Base-by-base conservation (phyloP, 2,888 invertebrate species). In the Micropterix aruncella region DNA sequence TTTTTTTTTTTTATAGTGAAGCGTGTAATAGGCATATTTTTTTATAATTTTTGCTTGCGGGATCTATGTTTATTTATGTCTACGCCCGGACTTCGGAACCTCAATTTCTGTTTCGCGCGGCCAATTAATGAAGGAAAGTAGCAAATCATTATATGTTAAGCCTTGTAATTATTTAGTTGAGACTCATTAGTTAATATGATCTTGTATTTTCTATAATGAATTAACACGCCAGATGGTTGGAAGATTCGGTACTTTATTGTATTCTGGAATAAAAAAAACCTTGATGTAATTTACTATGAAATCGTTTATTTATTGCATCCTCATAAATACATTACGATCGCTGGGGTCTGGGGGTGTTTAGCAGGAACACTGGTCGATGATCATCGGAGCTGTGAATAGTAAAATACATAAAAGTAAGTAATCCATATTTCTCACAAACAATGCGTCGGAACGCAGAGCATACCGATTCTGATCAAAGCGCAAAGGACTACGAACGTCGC, bases 231-330 rank as follows among this genome's bases (percentile, higher is more conserved):
- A 43, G 40, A 38, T 27, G 27, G 27, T 27, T 27, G 12, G 27
- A 27, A 27, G 12, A 27, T 7, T 27, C 27, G 27, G 27, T 7
- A 27, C 64, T 60, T 65, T 67, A 65, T 43, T 69, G 66, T 70
- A 68, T 66, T 68, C 68, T n/a, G 63, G 60, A 60, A 65, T 65
- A 64, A 65, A 61, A 66, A 67, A 70, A 70, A 70, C 64, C 69
- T 69, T 69, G 69, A 66, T 71, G 70, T 70, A 69, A 71, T 70
- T 70, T 70, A 70, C 68, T 67, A 67, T 40, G 46, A 47, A 42
- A 37, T 16, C 9, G 19, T 19, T 40, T 36, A 40, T 50, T 50
- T 44, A 42, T 48, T 41, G 16, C 41, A 40, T 46, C 42, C 42
- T 41, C 38, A 16, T 41, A 18, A 15, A 19, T 42, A 42, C 38